Conservation (phyloP, 2,888 invertebrate genomes). For the Agriopis leucophaearia region DNA sequence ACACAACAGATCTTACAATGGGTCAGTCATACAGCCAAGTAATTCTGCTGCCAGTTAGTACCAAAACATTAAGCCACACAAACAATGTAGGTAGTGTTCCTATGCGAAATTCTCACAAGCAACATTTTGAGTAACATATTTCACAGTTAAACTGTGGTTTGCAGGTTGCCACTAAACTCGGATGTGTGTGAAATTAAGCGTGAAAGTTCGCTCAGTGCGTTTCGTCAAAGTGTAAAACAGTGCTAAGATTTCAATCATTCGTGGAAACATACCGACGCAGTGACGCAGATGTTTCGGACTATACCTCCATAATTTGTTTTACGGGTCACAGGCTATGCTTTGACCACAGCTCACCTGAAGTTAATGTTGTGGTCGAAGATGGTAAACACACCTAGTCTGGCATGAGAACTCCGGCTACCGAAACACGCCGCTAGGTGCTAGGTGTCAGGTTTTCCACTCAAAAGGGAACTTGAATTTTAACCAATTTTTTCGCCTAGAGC, state of each 20-base stretch:
- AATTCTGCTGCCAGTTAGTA: constrained; percentile 4
- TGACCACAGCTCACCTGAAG: too few relatives aligned
- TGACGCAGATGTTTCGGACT: too few relatives aligned
- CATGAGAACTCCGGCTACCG: too few relatives aligned
- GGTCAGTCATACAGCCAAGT: not conserved
- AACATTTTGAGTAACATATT: constrained; percentile 18
- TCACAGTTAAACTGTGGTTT: constrained; percentile 26
- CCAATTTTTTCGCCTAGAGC: too few relatives aligned
- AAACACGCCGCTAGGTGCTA: too few relatives aligned
- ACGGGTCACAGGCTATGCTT: too few relatives aligned
- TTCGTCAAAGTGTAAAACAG: constrained; percentile 45
- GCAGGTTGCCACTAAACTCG: constrained; percentile 25
- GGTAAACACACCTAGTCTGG: too few relatives aligned
- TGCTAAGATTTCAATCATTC: constrained; percentile 5
- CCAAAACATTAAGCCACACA: constrained; percentile 14
- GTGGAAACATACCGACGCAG: not conserved
- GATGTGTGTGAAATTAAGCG: constrained; percentile 59
- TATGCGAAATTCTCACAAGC: constrained; percentile 18
- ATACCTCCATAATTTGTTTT: too few relatives aligned
- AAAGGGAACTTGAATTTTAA: not conserved
- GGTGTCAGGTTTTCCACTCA: too few relatives aligned
- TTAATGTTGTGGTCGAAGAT: too few relatives aligned
- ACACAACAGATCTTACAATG: not conserved
- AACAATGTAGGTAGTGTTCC: constrained; percentile 15
- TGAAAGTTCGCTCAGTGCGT: constrained; percentile 52